Conservation (phyloP, 2,888 invertebrate genomes). For the Calliscelio sp. region DNA sequence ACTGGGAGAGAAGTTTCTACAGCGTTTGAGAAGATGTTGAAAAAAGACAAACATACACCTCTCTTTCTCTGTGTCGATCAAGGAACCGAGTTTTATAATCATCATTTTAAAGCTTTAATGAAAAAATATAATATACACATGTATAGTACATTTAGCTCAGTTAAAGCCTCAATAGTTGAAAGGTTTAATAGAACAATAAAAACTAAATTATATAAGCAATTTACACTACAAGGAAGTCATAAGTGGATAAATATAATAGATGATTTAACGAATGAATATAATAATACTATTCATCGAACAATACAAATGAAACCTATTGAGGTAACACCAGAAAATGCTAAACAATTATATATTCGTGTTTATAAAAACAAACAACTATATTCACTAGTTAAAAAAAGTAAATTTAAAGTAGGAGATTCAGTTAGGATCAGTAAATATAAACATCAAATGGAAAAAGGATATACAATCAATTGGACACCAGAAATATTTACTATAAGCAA, state of each 20-base stretch:
- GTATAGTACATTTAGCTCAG: conserved; percentile 39
- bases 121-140: conserved; percentile 9
- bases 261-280: too few relatives aligned
- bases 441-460: conserved; percentile 19
- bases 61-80: too few relatives aligned
- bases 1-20: too few relatives aligned
- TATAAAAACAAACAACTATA: not conserved
- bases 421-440: conserved; percentile 25
- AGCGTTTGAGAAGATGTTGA: too few relatives aligned
- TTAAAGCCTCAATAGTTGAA: too few relatives aligned
- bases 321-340: conserved; percentile 39
- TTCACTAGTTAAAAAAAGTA: not conserved
- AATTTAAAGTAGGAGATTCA: conserved; percentile 5
- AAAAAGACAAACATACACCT: too few relatives aligned
- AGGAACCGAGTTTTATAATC: not conserved
- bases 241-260: too few relatives aligned
- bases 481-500: conserved; percentile 8
- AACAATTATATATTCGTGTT: conserved; percentile 17
- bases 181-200: too few relatives aligned
- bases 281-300: conserved; percentile 42
- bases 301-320: conserved; percentile 55
- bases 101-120: conserved; percentile 15
- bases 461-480: conserved; percentile 5
- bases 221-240: too few relatives aligned
- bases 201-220: too few relatives aligned